A percentile compares a stretch with the other conserved stretches of the same genome.
Conservation (phyloP, 1,140 invertebrate genomes). For the Brevipalpus yothersi region DNA sequence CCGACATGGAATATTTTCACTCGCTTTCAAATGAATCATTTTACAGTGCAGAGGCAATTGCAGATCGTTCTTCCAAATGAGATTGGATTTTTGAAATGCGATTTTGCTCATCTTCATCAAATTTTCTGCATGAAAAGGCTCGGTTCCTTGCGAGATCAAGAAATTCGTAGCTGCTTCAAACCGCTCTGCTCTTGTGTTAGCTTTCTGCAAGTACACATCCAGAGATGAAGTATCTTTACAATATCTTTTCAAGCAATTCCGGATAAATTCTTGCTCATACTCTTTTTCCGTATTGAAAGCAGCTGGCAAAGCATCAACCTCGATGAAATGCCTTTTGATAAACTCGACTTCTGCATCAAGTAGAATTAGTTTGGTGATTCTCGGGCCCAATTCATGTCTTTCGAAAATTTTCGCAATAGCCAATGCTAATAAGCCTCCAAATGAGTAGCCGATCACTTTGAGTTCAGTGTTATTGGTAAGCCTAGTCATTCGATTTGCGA, state of each 20-base stretch:
- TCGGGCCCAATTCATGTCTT: conserved; percentile 45
- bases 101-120: background rate
- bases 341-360: conserved; percentile 38
- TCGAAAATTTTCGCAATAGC: conserved; percentile 72
- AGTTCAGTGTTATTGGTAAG: conserved; percentile 24
- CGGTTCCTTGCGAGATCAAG: background rate
- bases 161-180: background rate
- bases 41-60: background rate
- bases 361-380: conserved; percentile 53
- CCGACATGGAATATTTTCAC: background rate
- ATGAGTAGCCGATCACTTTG: conserved; percentile 70
- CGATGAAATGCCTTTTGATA: conserved; percentile 61
- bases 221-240: background rate
- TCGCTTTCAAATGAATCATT: background rate
- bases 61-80: background rate
- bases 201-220: background rate
- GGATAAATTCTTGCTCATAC: background rate
- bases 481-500: background rate
- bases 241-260: background rate
- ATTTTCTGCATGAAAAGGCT: background rate
- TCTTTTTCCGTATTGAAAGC: too few relatives aligned
- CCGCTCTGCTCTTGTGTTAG: background rate
- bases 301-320: too few relatives aligned
- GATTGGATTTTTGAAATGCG: background rate
- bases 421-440: conserved; percentile 66